phyloP scores from a whole-genome alignment of 2,113 vertebrate genomes.

The Motacilla tschutschensis region DNA sequence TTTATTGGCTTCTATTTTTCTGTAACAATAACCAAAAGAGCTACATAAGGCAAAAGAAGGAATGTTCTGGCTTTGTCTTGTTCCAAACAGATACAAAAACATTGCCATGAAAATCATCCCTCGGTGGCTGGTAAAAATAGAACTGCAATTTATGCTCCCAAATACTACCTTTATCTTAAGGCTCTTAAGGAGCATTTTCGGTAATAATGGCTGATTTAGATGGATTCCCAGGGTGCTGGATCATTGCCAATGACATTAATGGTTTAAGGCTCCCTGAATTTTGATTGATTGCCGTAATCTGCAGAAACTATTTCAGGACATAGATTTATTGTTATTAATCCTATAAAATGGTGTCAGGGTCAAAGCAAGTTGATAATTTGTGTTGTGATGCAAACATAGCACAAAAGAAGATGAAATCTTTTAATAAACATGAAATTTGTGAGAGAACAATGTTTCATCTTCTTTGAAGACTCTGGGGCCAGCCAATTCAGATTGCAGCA shows the following conservation, averaged over 20 bases:
- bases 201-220: constrained; percentile 75
- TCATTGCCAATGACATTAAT: constrained; percentile 79
- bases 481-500: constrained; percentile 6
- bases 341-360: constrained; percentile 79
- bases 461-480: constrained; percentile 15
- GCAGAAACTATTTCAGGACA: constrained; percentile 79
- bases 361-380: constrained; percentile 71
- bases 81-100: constrained; percentile 38
- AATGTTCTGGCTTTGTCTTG: constrained; percentile 22
- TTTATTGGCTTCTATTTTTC: background rate
- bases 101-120: constrained; percentile 39
- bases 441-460: constrained; percentile 44
- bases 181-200: constrained; percentile 67
- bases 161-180: constrained; percentile 59
- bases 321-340: constrained; percentile 78
- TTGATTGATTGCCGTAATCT: constrained; percentile 85
- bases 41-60: background rate
- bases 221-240: constrained; percentile 71
- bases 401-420: constrained; percentile 60
- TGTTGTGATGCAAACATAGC: constrained; percentile 71
- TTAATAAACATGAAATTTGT: constrained; percentile 64
- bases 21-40: constrained; percentile 22
- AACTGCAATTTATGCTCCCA: constrained; percentile 61
- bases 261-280: constrained; percentile 75
- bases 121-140: constrained; percentile 61